phyloP scores from a whole-genome alignment of 1,140 invertebrate species.

The Melanaphis sacchari region DNA sequence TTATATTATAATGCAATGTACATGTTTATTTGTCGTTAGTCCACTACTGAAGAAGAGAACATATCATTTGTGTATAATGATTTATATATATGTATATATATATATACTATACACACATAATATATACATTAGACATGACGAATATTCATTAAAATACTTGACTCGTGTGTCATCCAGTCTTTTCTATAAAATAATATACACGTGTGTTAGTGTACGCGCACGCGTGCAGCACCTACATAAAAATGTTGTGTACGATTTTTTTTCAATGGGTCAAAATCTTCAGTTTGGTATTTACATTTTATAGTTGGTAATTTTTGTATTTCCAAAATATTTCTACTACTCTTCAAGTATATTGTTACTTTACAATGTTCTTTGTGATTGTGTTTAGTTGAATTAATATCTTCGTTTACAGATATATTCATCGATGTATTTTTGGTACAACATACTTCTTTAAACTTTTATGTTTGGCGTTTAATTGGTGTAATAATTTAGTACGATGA shows the following conservation, averaged over 20 bases:
- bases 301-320: neutral
- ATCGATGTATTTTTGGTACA: neutral
- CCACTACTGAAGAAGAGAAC: neutral
- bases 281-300: neutral
- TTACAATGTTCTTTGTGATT: neutral
- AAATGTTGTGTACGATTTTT: neutral
- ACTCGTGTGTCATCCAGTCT: slow-evolving; percentile 26
- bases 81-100: neutral
- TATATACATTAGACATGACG: neutral
- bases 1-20: neutral
- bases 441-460: neutral
- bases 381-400: neutral
- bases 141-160: slow-evolving; percentile 36
- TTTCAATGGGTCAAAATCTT: neutral
- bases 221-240: neutral
- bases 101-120: neutral
- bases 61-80: neutral
- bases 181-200: neutral
- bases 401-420: neutral
- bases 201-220: neutral
- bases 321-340: neutral
- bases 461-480: neutral
- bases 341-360: neutral
- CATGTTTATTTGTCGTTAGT: neutral
- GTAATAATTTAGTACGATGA: neutral